These are phyloP conservation scores for Hoplodrina ambigua DNA, from an alignment of 2,888 invertebrate genomes.

Conservation along the genomic window DNA sequence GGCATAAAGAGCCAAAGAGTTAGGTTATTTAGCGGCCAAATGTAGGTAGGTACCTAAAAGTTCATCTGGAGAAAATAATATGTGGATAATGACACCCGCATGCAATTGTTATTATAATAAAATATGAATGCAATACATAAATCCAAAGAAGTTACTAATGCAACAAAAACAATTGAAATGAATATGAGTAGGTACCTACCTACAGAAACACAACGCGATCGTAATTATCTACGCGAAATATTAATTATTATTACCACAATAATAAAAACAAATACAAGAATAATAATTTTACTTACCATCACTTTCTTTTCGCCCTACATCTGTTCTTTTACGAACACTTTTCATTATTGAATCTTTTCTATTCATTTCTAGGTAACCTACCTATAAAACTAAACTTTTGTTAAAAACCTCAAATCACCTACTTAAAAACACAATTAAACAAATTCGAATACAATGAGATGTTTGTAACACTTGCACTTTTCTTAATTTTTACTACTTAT, in stretches of 20 bases:
- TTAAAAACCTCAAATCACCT: constrained; percentile 34
- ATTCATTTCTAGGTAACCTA: constrained; percentile 36
- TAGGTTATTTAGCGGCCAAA: constrained; percentile 31
- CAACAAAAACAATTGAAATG: constrained; percentile 27
- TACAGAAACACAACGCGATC: constrained; percentile 39
- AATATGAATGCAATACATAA: constrained; percentile 33
- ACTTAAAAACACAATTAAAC: constrained; percentile 37
- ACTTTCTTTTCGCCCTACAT: constrained; percentile 38
- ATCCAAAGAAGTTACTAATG: constrained; percentile 36
- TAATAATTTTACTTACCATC: constrained; percentile 39
- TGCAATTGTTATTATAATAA: constrained; percentile 32
- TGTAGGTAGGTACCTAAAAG: constrained; percentile 38
- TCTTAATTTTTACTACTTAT: constrained; percentile 33
- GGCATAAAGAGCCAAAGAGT: no score
- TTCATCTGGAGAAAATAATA: constrained; percentile 36
- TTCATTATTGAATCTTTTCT: constrained; percentile 39
- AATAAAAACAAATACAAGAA: constrained; percentile 36
- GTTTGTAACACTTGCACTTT: constrained; percentile 35
- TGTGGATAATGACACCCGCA: constrained; percentile 37
- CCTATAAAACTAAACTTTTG: constrained; percentile 37
- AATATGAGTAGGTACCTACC: constrained; percentile 28
- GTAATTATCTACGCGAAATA: constrained; percentile 41
- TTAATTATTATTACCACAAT: constrained; percentile 38
- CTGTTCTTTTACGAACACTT: constrained; percentile 40
- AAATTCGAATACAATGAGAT: constrained; percentile 34